These are phyloP conservation scores for Tetramorium alpestre DNA, from an alignment of 1,140 invertebrate genomes.

Conservation along the genomic window DNA sequence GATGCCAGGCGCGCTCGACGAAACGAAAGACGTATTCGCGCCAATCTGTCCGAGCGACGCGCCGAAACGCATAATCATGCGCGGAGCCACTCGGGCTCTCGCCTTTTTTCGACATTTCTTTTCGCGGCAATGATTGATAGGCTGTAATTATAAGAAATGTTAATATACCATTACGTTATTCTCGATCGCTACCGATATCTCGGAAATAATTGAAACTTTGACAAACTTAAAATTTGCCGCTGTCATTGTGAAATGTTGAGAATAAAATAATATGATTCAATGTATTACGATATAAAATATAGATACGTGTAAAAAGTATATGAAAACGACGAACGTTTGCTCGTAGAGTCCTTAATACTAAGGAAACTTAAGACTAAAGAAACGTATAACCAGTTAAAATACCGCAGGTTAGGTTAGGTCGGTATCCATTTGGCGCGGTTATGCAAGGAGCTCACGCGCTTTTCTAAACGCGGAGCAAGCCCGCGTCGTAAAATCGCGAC, in stretches of 20 bases:
- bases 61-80: constrained; percentile 41
- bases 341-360: not conserved
- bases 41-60: constrained; percentile 33
- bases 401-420: not conserved
- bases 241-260: too few relatives aligned
- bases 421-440: not conserved
- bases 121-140: not conserved
- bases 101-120: not conserved
- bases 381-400: constrained; percentile 5
- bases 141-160: not conserved
- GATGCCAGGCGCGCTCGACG: constrained; percentile 49
- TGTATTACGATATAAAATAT: too few relatives aligned
- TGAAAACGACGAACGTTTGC: not conserved
- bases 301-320: not conserved
- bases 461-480: not conserved
- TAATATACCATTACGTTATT: not conserved
- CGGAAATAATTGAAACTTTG: not conserved
- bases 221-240: not conserved
- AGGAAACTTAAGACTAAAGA: not conserved
- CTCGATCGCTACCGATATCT: not conserved
- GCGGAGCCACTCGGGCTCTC: not conserved
- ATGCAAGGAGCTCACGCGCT: not conserved
- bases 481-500: constrained; percentile 38
- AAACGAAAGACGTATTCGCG: constrained; percentile 50
- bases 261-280: too few relatives aligned